Evolutionary conservation across 2,113 vertebrate species (phyloP).

Genomic region (Silurus asotus): DNA sequence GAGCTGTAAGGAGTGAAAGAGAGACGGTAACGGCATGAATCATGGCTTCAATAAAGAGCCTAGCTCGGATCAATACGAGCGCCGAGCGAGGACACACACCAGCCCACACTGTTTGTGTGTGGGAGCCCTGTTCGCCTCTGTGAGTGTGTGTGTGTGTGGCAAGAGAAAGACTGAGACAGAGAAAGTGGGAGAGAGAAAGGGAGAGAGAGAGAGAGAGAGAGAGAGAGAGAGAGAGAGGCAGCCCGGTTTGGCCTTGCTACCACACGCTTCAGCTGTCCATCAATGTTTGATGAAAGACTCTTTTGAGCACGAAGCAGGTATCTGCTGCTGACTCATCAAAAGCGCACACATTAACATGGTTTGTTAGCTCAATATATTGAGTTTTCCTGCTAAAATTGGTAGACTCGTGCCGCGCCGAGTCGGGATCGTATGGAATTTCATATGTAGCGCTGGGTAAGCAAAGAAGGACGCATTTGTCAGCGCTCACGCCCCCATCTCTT

Average conservation of each 20-base stretch:
- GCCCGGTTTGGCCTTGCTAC: slow-evolving; percentile 36
- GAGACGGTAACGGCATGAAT: slow-evolving; percentile 71
- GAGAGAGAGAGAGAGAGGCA: slow-evolving; percentile 22
- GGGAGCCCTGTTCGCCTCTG: slow-evolving; percentile 14
- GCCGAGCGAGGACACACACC: slow-evolving; percentile 55
- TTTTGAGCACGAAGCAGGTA: slow-evolving; percentile 49
- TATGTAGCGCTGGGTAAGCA: slow-evolving; percentile 2
- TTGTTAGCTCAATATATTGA: slow-evolving; percentile 41
- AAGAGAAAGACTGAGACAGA: neutral
- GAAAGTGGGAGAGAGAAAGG: slow-evolving; percentile 17
- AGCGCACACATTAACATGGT: slow-evolving; percentile 24
- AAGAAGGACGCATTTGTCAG: neutral
- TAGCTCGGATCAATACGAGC: slow-evolving; percentile 73
- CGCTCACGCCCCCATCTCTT: neutral
- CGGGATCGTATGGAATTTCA: slow-evolving; percentile 4
- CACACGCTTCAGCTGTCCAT: slow-evolving; percentile 46
- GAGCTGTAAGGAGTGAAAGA: slow-evolving; percentile 44
- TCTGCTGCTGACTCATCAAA: slow-evolving; percentile 47
- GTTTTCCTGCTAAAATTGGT: slow-evolving; percentile 25
- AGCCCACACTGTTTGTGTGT: slow-evolving; percentile 35
- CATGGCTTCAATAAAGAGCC: slow-evolving; percentile 76
- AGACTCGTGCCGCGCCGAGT: slow-evolving; percentile 19
- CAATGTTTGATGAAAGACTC: slow-evolving; percentile 52
- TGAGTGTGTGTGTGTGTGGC: slow-evolving; percentile 36
- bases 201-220: neutral